phyloP scores from a whole-genome alignment of 2,797 vertebrate species.

The Clarias platycephalus region DNA sequence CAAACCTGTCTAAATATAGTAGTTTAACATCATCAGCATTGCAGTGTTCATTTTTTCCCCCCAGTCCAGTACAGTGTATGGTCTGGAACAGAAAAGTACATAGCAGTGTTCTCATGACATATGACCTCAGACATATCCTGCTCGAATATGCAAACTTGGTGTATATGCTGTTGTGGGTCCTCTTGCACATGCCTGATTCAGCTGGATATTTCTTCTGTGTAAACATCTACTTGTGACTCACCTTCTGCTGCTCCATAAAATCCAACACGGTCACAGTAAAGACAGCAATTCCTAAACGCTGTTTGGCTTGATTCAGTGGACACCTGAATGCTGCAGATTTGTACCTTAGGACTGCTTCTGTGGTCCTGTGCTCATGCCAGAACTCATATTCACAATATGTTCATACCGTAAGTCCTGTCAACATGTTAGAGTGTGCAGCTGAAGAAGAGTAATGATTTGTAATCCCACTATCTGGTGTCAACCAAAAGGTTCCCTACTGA shows the following conservation, averaged over 20 bases:
- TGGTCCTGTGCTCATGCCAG: neutral
- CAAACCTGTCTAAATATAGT: slow-evolving; percentile 60
- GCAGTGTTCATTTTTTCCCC: slow-evolving; percentile 48
- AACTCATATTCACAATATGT: neutral
- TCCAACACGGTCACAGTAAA: no score
- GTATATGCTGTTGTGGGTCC: neutral
- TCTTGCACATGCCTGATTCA: neutral
- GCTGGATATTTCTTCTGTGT: neutral
- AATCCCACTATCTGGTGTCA: slow-evolving; percentile 21
- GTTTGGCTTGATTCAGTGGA: neutral
- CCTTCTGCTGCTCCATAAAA: neutral
- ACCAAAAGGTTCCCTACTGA: neutral
- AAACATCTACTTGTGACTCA: slow-evolving; percentile 14
- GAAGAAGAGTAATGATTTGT: slow-evolving; percentile 11
- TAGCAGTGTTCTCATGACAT: slow-evolving; percentile 63
- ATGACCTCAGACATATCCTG: slow-evolving; percentile 63
- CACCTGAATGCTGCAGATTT: neutral
- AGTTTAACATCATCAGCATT: slow-evolving; percentile 31
- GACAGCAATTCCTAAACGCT: neutral
- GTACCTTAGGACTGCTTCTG: neutral
- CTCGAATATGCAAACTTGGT: slow-evolving; percentile 41
- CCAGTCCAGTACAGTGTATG: slow-evolving; percentile 47
- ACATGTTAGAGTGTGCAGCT: neutral
- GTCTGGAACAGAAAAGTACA: slow-evolving; percentile 39
- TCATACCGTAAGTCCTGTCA: slow-evolving; percentile 1